phyloP scores from a whole-genome alignment of 2,113 vertebrate genomes.

The Gallinago undulata region DNA sequence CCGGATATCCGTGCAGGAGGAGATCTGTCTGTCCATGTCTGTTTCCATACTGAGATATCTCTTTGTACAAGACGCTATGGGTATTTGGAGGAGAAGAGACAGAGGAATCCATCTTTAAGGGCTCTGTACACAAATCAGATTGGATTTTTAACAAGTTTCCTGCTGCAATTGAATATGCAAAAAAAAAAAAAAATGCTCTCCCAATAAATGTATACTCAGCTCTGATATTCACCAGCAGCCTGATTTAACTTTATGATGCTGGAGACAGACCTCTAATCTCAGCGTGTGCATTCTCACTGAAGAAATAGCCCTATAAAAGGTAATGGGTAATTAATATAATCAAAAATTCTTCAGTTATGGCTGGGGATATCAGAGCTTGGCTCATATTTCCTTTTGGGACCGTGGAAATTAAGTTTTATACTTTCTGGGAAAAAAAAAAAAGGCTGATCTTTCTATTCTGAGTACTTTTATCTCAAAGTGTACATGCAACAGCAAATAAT shows the following conservation, averaged over 20 bases:
- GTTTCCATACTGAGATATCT: neutral
- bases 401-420: slow-evolving; percentile 12
- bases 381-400: neutral
- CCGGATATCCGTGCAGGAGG: neutral
- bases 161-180: neutral
- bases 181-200: neutral
- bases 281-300: neutral
- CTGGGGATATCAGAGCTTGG: neutral
- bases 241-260: slow-evolving; percentile 9
- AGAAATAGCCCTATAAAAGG: slow-evolving; percentile 49
- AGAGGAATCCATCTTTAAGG: neutral
- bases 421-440: neutral
- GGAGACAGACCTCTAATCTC: slow-evolving; percentile 5
- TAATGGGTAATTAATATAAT: slow-evolving; percentile 46
- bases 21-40: neutral
- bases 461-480: neutral
- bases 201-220: neutral
- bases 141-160: neutral
- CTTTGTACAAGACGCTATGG: rapidly evolving
- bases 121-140: neutral
- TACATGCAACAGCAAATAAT: neutral
- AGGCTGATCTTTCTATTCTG: neutral
- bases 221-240: neutral
- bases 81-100: neutral
- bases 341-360: neutral